These are phyloP conservation scores for Leptarthrus brevirostris DNA, from an alignment of 2,888 invertebrate genomes.

Conservation along the genomic window DNA sequence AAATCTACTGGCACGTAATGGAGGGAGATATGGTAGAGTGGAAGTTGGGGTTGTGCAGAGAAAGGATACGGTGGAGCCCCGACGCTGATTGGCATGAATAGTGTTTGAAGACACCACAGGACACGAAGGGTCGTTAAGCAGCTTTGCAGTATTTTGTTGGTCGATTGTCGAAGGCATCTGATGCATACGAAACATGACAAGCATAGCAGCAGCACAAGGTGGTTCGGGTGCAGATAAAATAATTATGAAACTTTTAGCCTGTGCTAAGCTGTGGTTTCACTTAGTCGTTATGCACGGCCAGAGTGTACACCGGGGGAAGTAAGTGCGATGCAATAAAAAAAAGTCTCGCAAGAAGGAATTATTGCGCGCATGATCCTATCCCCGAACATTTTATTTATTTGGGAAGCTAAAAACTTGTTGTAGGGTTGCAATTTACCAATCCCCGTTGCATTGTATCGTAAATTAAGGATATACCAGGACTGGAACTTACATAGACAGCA, in stretches of 20 bases:
- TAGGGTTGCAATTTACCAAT: slow-evolving; percentile 14
- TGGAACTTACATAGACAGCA: too few relatives aligned
- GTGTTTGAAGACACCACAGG: background rate
- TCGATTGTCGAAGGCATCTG: background rate
- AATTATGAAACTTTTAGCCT: too few relatives aligned
- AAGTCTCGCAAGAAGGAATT: background rate
- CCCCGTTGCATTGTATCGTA: slow-evolving; percentile 22
- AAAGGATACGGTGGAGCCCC: background rate
- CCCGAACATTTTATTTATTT: background rate
- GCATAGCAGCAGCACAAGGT: too few relatives aligned
- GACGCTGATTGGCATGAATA: background rate
- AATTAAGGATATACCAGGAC: background rate
- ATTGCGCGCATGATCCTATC: background rate
- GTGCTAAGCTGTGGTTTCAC: too few relatives aligned
- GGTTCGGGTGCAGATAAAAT: background rate
- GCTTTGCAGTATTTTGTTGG: background rate
- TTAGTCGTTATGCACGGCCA: too few relatives aligned
- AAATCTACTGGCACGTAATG: background rate
- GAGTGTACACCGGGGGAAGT: too few relatives aligned
- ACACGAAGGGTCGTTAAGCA: background rate
- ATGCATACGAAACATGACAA: background rate
- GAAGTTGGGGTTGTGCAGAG: background rate
- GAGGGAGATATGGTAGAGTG: background rate
- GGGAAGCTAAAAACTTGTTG: background rate
- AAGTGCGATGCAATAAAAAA: too few relatives aligned